Percentiles rank a stretch among this genome's conserved stretches.
Evolutionary conservation across 2,113 vertebrate species (phyloP).

Genomic region (Callospermophilus lateralis): DNA sequence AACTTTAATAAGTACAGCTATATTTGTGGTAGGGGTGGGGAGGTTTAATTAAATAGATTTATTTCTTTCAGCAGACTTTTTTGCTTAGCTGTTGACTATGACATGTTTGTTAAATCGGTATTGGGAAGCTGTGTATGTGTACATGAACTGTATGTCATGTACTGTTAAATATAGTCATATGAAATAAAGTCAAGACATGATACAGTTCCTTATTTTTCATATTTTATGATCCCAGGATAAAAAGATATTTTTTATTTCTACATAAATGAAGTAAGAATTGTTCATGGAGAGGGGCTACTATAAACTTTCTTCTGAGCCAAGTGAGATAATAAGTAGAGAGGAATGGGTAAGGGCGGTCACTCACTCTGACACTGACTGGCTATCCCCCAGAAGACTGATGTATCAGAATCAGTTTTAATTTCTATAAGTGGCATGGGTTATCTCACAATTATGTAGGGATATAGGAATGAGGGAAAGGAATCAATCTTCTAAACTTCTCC

Average conservation of each 20-base stretch:
- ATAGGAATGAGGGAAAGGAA: neutral
- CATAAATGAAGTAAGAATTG: neutral
- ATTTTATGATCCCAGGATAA: neutral
- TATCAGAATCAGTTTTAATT: neutral
- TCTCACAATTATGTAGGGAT: neutral
- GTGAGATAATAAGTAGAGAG: neutral
- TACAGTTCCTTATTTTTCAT: neutral
- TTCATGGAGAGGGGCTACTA: neutral
- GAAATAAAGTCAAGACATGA: neutral
- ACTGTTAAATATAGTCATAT: neutral
- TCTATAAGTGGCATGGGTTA: neutral
- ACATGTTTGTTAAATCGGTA: neutral
- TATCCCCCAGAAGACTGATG: neutral
- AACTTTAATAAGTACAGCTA: neutral
- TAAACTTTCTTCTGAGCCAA: neutral
- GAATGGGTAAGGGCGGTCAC: accelerated
- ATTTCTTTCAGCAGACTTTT: neutral
- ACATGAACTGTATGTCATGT: neutral
- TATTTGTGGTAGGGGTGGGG: neutral
- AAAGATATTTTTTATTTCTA: neutral
- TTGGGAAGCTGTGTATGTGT: neutral
- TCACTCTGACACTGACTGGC: too few relatives aligned
- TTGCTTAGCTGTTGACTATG: neutral
- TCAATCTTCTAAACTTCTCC: neutral
- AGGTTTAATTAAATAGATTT: neutral